Percentiles rank a stretch among this genome's conserved stretches.
phyloP scores from a whole-genome alignment of 2,888 invertebrate species.

The Gandaritis pyraliata region DNA sequence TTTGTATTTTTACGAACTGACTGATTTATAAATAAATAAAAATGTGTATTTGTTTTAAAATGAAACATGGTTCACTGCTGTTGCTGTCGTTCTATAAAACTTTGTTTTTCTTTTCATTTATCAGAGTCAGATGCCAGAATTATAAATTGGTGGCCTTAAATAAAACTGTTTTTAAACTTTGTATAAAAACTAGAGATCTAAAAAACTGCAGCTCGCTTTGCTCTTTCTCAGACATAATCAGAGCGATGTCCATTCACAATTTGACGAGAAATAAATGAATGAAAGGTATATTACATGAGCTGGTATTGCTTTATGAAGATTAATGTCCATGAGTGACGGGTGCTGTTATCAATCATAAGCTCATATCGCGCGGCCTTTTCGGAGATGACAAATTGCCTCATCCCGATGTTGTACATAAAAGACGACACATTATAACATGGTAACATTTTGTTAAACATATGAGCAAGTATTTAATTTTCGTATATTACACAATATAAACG shows the following conservation, averaged over 20 bases:
- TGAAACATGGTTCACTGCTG: no score
- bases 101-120: no score
- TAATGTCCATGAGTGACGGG: slow-evolving; percentile 21
- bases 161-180: no score
- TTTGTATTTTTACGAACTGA: slow-evolving; percentile 15
- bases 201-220: no score
- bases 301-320: slow-evolving; percentile 30
- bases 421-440: slow-evolving; percentile 2
- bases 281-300: slow-evolving; percentile 13
- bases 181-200: no score
- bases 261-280: background rate
- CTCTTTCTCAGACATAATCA: no score
- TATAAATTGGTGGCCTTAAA: no score
- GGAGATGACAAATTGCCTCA: slow-evolving; percentile 48
- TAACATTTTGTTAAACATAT: background rate
- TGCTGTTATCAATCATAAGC: slow-evolving; percentile 41
- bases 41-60: background rate
- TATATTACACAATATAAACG: no score
- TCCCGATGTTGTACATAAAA: slow-evolving; percentile 18
- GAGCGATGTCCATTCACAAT: no score
- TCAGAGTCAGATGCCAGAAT: no score
- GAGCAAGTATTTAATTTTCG: no score
- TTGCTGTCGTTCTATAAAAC: no score
- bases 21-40: slow-evolving; percentile 7
- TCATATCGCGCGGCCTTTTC: slow-evolving; percentile 28